Conservation (phyloP, 2,797 vertebrate species). For the Macropus fuliginosus region DNA sequence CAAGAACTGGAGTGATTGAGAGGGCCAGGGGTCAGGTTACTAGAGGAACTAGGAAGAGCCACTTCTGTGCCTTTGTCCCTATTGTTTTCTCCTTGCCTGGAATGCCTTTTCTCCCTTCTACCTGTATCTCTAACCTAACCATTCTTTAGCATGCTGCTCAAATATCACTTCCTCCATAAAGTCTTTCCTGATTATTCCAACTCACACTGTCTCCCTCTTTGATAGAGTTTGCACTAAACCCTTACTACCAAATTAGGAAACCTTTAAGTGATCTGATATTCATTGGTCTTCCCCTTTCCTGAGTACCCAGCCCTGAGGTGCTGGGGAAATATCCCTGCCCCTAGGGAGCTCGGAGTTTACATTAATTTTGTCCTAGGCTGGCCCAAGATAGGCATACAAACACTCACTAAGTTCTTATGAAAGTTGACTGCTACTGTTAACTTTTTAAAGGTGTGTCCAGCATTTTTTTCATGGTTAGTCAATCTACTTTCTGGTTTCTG, state of each 20-base stretch:
- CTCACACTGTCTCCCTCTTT: background rate
- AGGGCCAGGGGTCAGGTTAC: background rate
- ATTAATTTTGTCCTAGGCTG: background rate
- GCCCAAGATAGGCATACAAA: background rate
- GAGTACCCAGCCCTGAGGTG: background rate
- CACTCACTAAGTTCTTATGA: background rate
- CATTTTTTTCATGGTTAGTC: background rate
- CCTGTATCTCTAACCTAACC: background rate
- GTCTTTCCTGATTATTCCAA: background rate
- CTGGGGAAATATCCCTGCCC: background rate
- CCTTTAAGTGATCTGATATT: background rate
- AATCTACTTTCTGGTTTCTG: background rate
- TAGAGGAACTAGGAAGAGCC: background rate
- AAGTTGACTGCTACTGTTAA: background rate
- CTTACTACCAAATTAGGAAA: background rate
- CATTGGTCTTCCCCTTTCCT: background rate
- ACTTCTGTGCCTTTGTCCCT: background rate
- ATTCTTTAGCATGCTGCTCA: background rate
- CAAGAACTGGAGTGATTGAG: background rate
- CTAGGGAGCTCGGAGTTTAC: background rate
- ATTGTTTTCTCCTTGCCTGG: background rate
- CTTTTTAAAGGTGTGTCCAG: background rate
- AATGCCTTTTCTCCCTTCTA: background rate
- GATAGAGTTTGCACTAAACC: background rate
- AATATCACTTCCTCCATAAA: background rate